These are phyloP conservation scores for Agriotes lineatus DNA, from an alignment of 2,888 invertebrate species.

Conservation along the genomic window DNA sequence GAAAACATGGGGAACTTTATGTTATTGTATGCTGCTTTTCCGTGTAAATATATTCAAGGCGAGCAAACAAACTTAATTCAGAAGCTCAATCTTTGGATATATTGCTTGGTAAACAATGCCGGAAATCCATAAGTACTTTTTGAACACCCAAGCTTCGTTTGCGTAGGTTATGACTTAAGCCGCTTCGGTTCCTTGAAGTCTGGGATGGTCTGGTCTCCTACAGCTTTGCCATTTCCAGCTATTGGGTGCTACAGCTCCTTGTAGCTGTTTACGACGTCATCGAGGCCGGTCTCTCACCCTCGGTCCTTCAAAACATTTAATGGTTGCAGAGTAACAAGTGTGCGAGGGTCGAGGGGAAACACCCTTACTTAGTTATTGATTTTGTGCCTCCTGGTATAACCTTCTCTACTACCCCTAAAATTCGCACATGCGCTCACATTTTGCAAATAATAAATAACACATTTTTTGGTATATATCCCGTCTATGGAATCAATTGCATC, in stretches of 20 bases:
- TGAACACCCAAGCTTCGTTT: too few species aligned
- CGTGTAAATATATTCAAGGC: too few species aligned
- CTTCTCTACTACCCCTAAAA: conserved; percentile 19
- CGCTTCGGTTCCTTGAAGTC: neutral
- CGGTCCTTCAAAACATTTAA: neutral
- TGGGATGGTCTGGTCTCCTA: conserved; percentile 1
- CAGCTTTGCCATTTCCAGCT: too few species aligned
- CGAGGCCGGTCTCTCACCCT: conserved; percentile 21
- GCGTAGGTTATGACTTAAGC: conserved; percentile 10
- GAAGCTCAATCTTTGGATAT: neutral
- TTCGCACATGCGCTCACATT: conserved; percentile 37
- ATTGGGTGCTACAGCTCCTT: neutral
- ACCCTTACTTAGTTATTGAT: conserved; percentile 44
- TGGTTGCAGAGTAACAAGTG: conserved; percentile 23
- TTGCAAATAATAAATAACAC: conserved; percentile 10
- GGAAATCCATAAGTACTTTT: conserved; percentile 1
- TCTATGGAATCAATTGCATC: neutral
- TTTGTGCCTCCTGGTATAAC: conserved; percentile 29
- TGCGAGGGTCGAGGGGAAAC: conserved; percentile 41
- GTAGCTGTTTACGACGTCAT: conserved; percentile 10
- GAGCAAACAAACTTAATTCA: too few species aligned
- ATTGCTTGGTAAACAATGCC: conserved; percentile 9
- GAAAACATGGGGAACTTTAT: too few species aligned
- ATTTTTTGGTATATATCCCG: neutral
- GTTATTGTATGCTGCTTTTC: too few species aligned